phyloP scores from a whole-genome alignment of 2,113 vertebrate species.

The Sturnira hondurensis region DNA sequence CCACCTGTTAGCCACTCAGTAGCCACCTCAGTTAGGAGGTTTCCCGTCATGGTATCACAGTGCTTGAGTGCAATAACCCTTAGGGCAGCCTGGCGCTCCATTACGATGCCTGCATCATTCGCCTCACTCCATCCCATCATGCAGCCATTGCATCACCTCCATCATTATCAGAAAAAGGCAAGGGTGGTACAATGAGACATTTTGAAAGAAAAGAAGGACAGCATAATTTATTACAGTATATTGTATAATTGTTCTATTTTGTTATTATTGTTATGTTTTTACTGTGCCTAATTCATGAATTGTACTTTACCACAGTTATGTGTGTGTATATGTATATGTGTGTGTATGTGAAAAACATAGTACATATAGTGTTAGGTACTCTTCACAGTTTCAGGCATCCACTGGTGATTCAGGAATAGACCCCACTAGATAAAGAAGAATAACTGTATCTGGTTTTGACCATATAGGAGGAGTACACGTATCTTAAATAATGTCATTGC shows the following conservation, averaged over 20 bases:
- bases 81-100: background rate
- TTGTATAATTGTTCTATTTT: background rate
- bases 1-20: too few relatives aligned
- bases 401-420: background rate
- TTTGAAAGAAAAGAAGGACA: background rate
- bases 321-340: too few relatives aligned
- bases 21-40: background rate
- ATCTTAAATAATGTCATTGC: constrained; percentile 9
- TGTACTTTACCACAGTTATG: background rate
- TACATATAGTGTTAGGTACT: background rate
- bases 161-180: background rate
- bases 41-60: background rate
- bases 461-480: background rate
- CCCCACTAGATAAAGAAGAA: background rate
- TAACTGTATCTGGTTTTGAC: background rate
- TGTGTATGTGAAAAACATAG: background rate
- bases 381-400: background rate
- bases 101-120: background rate
- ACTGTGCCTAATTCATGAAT: background rate
- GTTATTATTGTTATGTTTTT: background rate
- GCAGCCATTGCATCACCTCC: background rate
- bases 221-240: background rate
- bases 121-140: background rate
- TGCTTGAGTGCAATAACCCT: background rate
- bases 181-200: background rate